These are phyloP conservation scores for Encarsia formosa DNA, from an alignment of 2,888 invertebrate species.

Conservation along the genomic window DNA sequence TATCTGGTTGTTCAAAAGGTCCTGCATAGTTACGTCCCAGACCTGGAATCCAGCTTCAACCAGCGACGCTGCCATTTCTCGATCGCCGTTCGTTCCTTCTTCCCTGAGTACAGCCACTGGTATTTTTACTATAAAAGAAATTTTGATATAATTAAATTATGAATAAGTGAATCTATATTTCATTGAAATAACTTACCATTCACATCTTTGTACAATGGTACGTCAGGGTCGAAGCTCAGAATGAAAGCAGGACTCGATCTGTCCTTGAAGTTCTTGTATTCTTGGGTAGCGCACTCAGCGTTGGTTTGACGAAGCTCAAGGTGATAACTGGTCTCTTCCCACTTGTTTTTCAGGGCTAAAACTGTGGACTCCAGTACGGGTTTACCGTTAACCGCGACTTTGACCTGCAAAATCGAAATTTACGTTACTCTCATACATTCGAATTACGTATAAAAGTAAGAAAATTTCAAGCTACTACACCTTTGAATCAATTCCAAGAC, in stretches of 20 bases:
- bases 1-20: constrained; percentile 68
- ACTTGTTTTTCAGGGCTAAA: constrained; percentile 70
- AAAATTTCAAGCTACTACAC: constrained; percentile 41
- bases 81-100: constrained; percentile 95
- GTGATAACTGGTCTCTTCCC: constrained; percentile 94
- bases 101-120: constrained; percentile 89
- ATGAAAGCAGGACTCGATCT: constrained; percentile 71
- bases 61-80: constrained; percentile 93
- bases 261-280: constrained; percentile 66
- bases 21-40: constrained; percentile 93
- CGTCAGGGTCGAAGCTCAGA: constrained; percentile 67
- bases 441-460: too few relatives aligned
- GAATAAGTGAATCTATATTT: background rate
- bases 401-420: too few relatives aligned
- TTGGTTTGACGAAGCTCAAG: constrained; percentile 84
- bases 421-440: too few relatives aligned
- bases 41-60: constrained; percentile 85
- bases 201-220: constrained; percentile 49
- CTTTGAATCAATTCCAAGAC: constrained; percentile 66
- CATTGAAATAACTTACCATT: constrained; percentile 15
- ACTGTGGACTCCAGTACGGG: constrained; percentile 63
- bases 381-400: constrained; percentile 59
- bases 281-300: constrained; percentile 71
- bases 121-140: constrained; percentile 44
- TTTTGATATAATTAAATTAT: background rate